Conservation (phyloP, 2,888 invertebrate species). For the Lagria hirta region DNA sequence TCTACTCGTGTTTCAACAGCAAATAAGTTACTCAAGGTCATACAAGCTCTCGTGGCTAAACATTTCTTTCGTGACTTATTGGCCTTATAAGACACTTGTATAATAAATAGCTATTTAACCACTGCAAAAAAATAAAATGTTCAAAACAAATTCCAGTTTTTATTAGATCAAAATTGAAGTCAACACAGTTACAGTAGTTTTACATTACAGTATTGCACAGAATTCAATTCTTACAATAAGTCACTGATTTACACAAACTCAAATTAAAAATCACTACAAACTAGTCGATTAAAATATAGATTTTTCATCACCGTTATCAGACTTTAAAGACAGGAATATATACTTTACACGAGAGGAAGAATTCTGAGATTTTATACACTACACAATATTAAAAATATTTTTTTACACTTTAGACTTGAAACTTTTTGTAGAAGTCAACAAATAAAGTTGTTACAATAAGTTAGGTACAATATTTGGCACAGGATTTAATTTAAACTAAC, state of each 20-base stretch:
- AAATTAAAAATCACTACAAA: conserved; percentile 19
- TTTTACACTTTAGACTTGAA: conserved; percentile 31
- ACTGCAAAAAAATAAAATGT: conserved; percentile 1
- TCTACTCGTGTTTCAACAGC: too few species aligned
- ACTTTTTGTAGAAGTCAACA: too few species aligned
- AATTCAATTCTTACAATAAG: conserved; percentile 23
- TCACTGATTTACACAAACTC: conserved; percentile 14
- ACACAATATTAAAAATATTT: conserved; percentile 41
- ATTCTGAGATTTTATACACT: conserved; percentile 24
- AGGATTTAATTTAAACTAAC: conserved; percentile 16
- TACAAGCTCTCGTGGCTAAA: too few species aligned
- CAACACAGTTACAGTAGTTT: conserved; percentile 28
- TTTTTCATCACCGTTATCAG: conserved; percentile 33
- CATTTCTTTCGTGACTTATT: too few species aligned
- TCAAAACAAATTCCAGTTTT: conserved; percentile 14
- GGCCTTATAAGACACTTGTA: too few species aligned
- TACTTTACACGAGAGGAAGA: conserved; percentile 30
- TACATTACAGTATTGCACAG: conserved; percentile 29
- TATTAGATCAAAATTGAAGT: conserved; percentile 28
- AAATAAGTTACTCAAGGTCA: too few species aligned
- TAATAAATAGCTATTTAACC: too few species aligned
- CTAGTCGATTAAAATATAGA: conserved; percentile 27
- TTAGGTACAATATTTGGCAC: conserved; percentile 27
- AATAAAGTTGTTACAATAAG: too few species aligned
- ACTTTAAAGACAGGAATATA: conserved; percentile 37